A percentile compares a stretch with the other conserved stretches of the same genome.
Conservation (phyloP, 2,797 vertebrate species). For the Myiothlypis chrysogaster region DNA sequence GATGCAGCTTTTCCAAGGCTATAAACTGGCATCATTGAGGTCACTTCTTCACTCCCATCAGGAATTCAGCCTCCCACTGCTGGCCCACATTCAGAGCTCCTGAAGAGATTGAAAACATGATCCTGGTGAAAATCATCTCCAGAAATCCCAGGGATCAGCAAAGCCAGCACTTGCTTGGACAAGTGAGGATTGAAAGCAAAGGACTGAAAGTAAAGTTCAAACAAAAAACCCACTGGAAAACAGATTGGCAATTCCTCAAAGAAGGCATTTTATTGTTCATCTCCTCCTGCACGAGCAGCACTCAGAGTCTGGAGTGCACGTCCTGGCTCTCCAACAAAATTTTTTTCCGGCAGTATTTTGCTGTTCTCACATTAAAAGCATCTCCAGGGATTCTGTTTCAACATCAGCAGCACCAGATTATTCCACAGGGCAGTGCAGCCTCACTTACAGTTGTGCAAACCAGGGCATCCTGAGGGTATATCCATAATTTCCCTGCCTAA, state of each 20-base stretch:
- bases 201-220: not conserved
- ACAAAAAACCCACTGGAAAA: not conserved
- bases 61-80: not conserved
- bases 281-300: not conserved
- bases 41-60: not conserved
- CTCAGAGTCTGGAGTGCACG: not conserved
- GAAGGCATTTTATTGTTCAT: not conserved
- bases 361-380: not conserved
- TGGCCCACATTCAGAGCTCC: not conserved
- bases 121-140: not conserved
- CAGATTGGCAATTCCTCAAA: not conserved
- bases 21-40: not conserved
- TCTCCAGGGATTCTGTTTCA: not conserved
- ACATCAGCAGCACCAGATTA: not conserved
- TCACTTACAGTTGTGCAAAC: not conserved
- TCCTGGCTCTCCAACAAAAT: not conserved
- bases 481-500: not conserved
- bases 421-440: not conserved
- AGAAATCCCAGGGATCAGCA: not conserved
- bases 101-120: not conserved
- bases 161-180: not conserved
- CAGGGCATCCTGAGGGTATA: rapidly evolving
- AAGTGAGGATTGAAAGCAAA: not conserved
- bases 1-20: not conserved
- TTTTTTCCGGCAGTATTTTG: not conserved